Base-by-base conservation (phyloP, 1,140 invertebrate species). In the Atta colombica region DNA sequence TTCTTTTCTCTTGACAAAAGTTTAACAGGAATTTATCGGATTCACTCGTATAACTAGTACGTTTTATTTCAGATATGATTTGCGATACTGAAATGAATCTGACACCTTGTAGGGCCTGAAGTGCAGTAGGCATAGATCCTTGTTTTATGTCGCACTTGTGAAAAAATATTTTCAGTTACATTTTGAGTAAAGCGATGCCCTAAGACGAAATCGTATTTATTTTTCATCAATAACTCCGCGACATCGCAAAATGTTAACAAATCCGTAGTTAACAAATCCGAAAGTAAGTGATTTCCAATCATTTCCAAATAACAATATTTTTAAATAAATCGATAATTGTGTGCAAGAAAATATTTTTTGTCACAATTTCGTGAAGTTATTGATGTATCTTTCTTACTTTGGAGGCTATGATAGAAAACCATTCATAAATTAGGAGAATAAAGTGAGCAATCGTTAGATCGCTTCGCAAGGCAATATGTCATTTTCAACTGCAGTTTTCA, bases 401-500 rank as follows among this genome's bases (percentile, higher is more conserved):
- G 16, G 31, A 65, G 0, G 28, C 0, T 16, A 35, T 31, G 7
- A 65, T 14, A 65, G 63, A 65, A 65, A 65, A 65, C 31, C 63
- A 65, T 18, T 65, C 12, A 3, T 65, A 14, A 16, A 65, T 65
- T 35, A 28, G 1, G 28, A 35, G 14, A 65, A 65, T 35, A 35
- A 35, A 65, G 12, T 18, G 4, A 65, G 31, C 63, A 35, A 31
- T 65, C 5, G 63, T 65, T 2, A 65, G 28, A 35, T n/a, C n/a
- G 63, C 31, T 35, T 65, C 6, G 12, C 6, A 14, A 18, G 28
- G 31, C 4, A 65, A 35, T 65, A 35, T 18, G 1, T 31, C 8
- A 18, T 65, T 31, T 18, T 35, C 6, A 65, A 35, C 63, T 65
- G 86, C 77, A 51, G 65, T 77, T 39, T 65, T 53, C 39, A 90